Conservation (phyloP, 2,888 invertebrate species). For the Pantelozetes paolii region DNA sequence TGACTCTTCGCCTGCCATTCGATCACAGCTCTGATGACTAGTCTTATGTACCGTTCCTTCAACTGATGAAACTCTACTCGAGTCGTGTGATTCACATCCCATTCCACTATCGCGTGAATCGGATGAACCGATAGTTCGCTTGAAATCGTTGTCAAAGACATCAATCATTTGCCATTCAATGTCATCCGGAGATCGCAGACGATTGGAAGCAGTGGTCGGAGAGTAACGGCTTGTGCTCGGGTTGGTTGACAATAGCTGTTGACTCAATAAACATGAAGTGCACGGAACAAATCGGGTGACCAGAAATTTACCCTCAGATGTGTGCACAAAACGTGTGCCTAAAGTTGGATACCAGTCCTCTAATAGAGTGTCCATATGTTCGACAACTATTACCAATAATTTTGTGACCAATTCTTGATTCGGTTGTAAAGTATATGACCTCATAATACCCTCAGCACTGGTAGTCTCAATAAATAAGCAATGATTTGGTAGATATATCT, state of each 20-base stretch:
- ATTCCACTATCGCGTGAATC: slow-evolving; percentile 27
- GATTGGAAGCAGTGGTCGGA: not conserved
- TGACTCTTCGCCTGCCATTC: not conserved
- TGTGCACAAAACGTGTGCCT: slow-evolving; percentile 94
- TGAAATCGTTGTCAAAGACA: not conserved
- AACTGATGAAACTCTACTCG: slow-evolving; percentile 18
- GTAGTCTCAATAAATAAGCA: slow-evolving; percentile 59
- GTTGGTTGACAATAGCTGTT: not conserved
- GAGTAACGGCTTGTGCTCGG: not conserved
- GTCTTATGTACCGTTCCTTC: not conserved
- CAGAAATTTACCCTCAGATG: slow-evolving; percentile 88
- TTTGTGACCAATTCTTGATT: slow-evolving; percentile 73
- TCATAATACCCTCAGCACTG: slow-evolving; percentile 49
- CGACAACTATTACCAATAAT: slow-evolving; percentile 78
- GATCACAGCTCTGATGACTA: not conserved
- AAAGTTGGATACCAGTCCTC: slow-evolving; percentile 98
- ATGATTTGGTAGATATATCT: slow-evolving; percentile 74
- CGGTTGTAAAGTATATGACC: slow-evolving; percentile 61
- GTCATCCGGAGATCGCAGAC: slow-evolving; percentile 5
- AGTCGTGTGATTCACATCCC: slow-evolving; percentile 10
- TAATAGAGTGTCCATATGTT: slow-evolving; percentile 88
- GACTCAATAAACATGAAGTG: slow-evolving; percentile 67
- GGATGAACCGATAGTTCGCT: slow-evolving; percentile 13
- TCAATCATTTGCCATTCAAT: slow-evolving; percentile 27
- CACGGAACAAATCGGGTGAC: slow-evolving; percentile 91